Evolutionary conservation across 2,113 vertebrate genomes (phyloP).

Genomic region (Equus quagga): DNA sequence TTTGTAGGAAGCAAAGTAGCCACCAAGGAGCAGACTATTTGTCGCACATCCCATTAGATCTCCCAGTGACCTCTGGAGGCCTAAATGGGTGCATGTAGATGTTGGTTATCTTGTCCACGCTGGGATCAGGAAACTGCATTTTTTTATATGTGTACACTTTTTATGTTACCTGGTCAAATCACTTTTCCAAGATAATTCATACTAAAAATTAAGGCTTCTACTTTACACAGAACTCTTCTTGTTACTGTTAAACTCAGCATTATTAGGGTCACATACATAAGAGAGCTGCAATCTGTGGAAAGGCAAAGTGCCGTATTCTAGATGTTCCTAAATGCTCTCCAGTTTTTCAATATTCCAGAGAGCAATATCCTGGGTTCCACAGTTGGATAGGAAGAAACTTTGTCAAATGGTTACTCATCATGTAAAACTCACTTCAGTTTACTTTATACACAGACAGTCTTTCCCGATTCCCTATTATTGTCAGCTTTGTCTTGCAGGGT

Average conservation of each 20-base stretch:
- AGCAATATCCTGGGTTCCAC: neutral
- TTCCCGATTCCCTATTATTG: neutral
- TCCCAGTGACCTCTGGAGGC: neutral
- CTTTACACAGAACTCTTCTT: neutral
- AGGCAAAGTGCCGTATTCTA: too few species aligned
- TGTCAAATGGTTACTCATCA: neutral
- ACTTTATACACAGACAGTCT: neutral
- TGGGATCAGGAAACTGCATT: neutral
- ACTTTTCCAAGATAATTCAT: neutral
- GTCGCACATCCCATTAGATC: accelerated
- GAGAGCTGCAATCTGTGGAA: accelerated
- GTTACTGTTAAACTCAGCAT: neutral
- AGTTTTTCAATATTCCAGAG: neutral
- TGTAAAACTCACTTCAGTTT: neutral
- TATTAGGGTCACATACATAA: neutral
- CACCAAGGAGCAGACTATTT: neutral
- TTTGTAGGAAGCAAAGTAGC: neutral
- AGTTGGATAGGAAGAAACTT: neutral
- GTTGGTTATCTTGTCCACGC: neutral
- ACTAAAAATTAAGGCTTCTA: neutral
- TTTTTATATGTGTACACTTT: neutral
- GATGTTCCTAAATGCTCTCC: accelerated
- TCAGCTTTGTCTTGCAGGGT: neutral
- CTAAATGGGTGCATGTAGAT: accelerated
- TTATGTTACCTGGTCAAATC: neutral